Base-by-base conservation (phyloP, 2,888 invertebrate genomes). In the Boloria selene region DNA sequence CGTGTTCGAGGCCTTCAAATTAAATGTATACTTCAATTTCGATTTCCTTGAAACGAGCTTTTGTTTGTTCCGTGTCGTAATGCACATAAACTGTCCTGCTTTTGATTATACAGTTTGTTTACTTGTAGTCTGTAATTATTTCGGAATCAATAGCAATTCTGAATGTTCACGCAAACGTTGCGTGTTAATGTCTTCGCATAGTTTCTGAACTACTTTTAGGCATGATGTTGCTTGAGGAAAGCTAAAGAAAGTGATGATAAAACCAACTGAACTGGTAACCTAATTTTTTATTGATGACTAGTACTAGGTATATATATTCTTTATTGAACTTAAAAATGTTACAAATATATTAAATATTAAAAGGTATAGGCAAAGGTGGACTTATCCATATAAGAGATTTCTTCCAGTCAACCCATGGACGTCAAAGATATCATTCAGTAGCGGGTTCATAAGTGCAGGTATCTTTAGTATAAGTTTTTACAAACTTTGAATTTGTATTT, bases 151-250 rank as follows among this genome's bases (percentile, higher is more conserved):
- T 68, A 68, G 50, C 22, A 67, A 67, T 64, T 64, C 55, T 47
- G 45, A 60, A 67, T 51, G 55, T 54, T 65, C 64, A 68, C 68
- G 70, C 66, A 54, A 70, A 59, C 61, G 14, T 70, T 38, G 64
- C 69, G 70, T 69, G 70, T 59, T 52, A 50, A 67, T 63, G 52
- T 53, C 45, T 31, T 50, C 16, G 44, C 3, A 42, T 58, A 44
- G 31, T 31, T 50, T 47, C 17, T 59, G 17, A 49, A 49, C 49
- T 17, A 38, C 13, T 49, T 59, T 56, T 26, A 22, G 22, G 5
- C 22, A 45, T 26, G 22, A 56, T 16, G n/a, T 45, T 2, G 18
- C 14, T 14, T 10, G 42, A 14, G 55, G 31, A 44, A 18, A 22
- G 55, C 17, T 50, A 13, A 18, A 13, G 13, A 13, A 13, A 50